A percentile compares a stretch with the other conserved stretches of the same genome.
These are phyloP conservation scores for Camelus bactrianus DNA, from an alignment of 2,113 vertebrate genomes.

Conservation along the genomic window DNA sequence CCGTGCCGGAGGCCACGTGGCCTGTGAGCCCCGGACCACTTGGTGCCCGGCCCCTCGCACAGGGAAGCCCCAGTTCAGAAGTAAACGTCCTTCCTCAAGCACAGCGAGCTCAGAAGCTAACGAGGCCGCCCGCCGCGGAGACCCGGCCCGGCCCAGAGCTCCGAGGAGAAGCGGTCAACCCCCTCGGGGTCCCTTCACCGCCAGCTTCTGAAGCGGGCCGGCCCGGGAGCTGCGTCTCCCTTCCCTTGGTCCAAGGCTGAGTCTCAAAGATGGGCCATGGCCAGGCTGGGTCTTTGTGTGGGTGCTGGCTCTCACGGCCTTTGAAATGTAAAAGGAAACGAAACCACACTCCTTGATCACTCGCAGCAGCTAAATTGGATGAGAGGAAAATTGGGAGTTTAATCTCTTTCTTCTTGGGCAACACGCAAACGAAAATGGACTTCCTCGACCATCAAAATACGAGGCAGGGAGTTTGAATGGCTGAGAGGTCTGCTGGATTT, in stretches of 20 bases:
- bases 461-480: not conserved
- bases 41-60: fast-evolving
- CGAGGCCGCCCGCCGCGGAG: fast-evolving
- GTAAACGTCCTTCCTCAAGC: no score
- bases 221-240: fast-evolving
- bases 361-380: not conserved
- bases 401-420: not conserved
- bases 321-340: not conserved
- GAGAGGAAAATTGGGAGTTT: not conserved
- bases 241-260: fast-evolving
- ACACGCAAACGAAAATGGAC: fast-evolving
- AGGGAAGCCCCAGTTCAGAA: no score
- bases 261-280: fast-evolving
- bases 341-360: not conserved
- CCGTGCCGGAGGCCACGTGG: fast-evolving
- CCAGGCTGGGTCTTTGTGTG: fast-evolving
- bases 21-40: fast-evolving
- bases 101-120: fast-evolving
- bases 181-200: fast-evolving
- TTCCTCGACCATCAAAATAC: fast-evolving
- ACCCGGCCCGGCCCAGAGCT: fast-evolving
- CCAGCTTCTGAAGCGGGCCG: fast-evolving
- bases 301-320: fast-evolving
- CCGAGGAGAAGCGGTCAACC: fast-evolving
- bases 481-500: not conserved